Conservation (phyloP, 2,113 vertebrate species). For the Antechinus flavipes region DNA sequence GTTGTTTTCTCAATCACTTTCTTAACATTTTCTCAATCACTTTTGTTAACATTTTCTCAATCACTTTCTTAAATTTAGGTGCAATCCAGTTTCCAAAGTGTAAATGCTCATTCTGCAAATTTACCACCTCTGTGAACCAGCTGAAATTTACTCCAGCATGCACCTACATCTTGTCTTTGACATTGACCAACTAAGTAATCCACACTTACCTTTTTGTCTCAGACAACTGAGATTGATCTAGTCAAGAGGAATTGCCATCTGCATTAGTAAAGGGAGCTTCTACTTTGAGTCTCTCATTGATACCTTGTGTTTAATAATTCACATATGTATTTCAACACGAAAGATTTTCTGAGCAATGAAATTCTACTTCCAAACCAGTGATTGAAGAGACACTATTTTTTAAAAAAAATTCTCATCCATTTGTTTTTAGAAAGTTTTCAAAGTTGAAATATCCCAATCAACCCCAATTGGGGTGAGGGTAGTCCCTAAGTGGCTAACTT, state of each 20-base stretch:
- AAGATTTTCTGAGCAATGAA: slow-evolving; percentile 25
- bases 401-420: not conserved
- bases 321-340: not conserved
- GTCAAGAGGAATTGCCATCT: not conserved
- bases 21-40: not conserved
- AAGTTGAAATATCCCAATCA: slow-evolving; percentile 73
- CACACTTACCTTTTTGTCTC: slow-evolving; percentile 2
- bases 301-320: not conserved
- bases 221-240: slow-evolving; percentile 44
- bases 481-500: slow-evolving; percentile 72
- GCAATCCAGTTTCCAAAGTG: not conserved
- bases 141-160: not conserved
- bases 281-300: slow-evolving; percentile 11
- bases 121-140: slow-evolving; percentile 25
- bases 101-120: slow-evolving; percentile 26
- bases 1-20: not conserved
- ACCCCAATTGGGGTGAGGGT: slow-evolving; percentile 75
- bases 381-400: slow-evolving; percentile 24
- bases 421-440: slow-evolving; percentile 72
- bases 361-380: slow-evolving; percentile 27
- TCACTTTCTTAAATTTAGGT: not conserved
- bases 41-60: not conserved
- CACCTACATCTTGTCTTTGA: not conserved
- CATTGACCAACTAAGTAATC: not conserved
- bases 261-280: not conserved